phyloP scores from a whole-genome alignment of 2,113 vertebrate species.

The Nothocercus julius region DNA sequence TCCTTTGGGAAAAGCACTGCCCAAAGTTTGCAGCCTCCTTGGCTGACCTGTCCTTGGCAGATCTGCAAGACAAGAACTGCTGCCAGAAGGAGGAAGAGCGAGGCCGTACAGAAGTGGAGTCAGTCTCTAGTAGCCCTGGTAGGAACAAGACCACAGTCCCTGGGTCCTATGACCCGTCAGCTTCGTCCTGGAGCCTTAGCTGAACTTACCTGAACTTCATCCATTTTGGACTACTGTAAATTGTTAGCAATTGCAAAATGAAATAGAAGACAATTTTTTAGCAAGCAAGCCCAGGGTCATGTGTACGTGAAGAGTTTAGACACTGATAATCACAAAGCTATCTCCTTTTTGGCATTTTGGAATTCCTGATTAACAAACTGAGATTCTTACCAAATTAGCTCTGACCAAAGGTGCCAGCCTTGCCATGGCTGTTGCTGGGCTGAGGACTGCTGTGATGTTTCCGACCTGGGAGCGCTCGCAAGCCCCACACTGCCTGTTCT shows the following conservation, averaged over 20 bases:
- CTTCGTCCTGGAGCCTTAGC: neutral
- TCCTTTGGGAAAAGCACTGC: fast-evolving
- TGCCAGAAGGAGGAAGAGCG: neutral
- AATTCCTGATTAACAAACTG: neutral
- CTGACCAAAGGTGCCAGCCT: neutral
- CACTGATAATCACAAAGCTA: neutral
- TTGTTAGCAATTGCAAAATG: neutral
- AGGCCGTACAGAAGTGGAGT: neutral
- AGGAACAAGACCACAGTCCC: neutral
- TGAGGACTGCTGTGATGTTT: neutral
- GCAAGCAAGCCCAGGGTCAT: neutral
- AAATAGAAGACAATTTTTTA: neutral
- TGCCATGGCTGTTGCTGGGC: neutral
- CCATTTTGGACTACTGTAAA: neutral
- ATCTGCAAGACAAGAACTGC: neutral
- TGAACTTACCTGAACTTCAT: neutral
- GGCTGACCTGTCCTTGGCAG: neutral
- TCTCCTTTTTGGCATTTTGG: slow-evolving; percentile 9
- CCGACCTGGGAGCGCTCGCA: neutral
- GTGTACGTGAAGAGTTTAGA: neutral
- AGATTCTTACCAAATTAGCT: neutral
- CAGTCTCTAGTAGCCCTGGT: neutral
- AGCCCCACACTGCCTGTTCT: slow-evolving; percentile 25
- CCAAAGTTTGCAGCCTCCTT: neutral
- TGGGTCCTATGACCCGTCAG: neutral